These are phyloP conservation scores for Lordiphosa andalusiaca DNA, from an alignment of 2,888 invertebrate species.

Conservation along the genomic window DNA sequence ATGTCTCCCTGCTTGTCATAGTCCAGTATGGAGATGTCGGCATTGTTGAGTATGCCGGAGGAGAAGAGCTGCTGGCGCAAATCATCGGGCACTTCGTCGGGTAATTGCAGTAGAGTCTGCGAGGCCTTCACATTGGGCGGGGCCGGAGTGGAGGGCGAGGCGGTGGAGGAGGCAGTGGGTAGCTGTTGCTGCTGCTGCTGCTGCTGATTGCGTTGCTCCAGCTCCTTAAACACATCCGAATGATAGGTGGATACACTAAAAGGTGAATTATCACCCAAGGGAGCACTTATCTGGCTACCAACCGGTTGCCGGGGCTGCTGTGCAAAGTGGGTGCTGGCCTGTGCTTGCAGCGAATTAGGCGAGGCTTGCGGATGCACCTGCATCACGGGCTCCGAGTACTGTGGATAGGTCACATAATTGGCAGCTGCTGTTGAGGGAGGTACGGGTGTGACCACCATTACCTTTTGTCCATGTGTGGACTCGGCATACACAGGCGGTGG, in stretches of 20 bases:
- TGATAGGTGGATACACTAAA: constrained; percentile 79
- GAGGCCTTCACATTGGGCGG: constrained; percentile 59
- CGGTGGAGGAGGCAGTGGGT: constrained; percentile 17
- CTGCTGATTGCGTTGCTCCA: constrained; percentile 68
- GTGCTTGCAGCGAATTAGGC: constrained; percentile 61
- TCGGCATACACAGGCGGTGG: constrained; percentile 76
- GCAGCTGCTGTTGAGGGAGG: constrained; percentile 51
- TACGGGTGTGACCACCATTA: constrained; percentile 79
- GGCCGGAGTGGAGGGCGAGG: constrained; percentile 15
- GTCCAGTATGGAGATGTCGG: constrained; percentile 92
- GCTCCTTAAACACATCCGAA: constrained; percentile 79
- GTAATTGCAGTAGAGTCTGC: constrained; percentile 82
- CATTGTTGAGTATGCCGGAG: constrained; percentile 92
- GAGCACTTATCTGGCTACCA: constrained; percentile 20
- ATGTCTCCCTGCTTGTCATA: constrained; percentile 94
- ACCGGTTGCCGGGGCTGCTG: constrained; percentile 71
- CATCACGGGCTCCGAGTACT: constrained; percentile 53
- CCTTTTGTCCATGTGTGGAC: constrained; percentile 77
- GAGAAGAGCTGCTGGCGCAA: constrained; percentile 89
- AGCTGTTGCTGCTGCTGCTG: constrained; percentile 21
- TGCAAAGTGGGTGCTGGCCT: constrained; percentile 48
- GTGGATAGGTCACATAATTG: constrained; percentile 58
- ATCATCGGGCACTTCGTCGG: constrained; percentile 94
- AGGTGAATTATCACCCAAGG: constrained; percentile 55
- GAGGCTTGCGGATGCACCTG: constrained; percentile 68